phyloP scores from a whole-genome alignment of 2,113 vertebrate species.

The Tiliqua scincoides region DNA sequence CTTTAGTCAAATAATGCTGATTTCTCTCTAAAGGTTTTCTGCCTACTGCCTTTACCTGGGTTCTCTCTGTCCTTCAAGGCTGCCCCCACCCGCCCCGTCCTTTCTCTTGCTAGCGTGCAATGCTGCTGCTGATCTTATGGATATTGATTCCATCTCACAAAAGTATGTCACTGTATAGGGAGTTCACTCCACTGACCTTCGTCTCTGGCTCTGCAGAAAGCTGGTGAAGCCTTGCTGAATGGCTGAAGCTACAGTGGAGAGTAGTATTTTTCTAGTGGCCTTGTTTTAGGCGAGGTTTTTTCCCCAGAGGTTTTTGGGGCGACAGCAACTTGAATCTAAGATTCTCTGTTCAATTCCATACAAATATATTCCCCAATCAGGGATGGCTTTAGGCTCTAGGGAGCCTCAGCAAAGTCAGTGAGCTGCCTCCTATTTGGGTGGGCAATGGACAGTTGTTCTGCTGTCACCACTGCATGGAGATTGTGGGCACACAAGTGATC shows the following conservation, averaged over 20 bases:
- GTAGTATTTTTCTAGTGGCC: neutral
- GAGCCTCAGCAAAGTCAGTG: no score
- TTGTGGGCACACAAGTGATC: no score
- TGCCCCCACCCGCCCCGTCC: neutral
- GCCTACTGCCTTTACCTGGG: neutral
- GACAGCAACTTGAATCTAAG: neutral
- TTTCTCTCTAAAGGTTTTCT: constrained; percentile 34
- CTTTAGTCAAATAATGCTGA: neutral
- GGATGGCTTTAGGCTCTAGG: no score
- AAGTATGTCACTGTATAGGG: neutral
- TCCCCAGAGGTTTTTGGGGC: neutral
- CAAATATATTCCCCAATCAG: no score
- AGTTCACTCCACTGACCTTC: neutral
- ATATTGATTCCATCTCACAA: neutral
- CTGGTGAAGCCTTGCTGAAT: neutral
- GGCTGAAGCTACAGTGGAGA: neutral
- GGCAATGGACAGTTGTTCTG: no score
- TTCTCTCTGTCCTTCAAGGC: neutral
- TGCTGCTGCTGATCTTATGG: neutral
- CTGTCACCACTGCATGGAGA: no score
- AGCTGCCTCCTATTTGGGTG: no score
- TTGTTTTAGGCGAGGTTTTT: neutral
- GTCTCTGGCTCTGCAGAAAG: neutral
- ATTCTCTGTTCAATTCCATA: neutral
- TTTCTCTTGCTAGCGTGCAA: neutral